Evolutionary conservation across 2,113 vertebrate species (phyloP).

Genomic region (Onychostoma macrolepis): DNA sequence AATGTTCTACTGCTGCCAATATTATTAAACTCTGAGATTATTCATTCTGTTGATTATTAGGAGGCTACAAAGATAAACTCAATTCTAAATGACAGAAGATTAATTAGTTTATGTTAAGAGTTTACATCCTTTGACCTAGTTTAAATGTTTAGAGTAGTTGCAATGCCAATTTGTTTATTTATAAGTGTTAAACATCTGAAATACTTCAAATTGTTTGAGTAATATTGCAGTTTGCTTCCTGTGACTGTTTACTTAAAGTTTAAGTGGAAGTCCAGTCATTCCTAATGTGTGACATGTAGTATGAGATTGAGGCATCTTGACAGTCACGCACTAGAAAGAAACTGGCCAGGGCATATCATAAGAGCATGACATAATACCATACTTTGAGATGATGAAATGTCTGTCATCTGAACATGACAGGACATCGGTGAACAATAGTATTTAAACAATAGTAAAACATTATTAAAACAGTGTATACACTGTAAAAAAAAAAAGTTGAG

Average conservation of each 20-base stretch:
- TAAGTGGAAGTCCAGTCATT: constrained; percentile 11
- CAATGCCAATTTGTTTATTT: not conserved
- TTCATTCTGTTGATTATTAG: not conserved
- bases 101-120: not conserved
- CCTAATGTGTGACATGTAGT: not conserved
- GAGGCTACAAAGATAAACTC: not conserved
- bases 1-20: not conserved
- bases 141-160: not conserved
- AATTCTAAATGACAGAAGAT: not conserved
- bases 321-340: not conserved
- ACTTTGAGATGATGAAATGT: not conserved
- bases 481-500: no score
- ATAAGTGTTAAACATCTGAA: not conserved
- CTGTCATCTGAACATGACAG: not conserved
- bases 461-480: no score
- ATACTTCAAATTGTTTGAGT: not conserved
- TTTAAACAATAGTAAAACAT: no score
- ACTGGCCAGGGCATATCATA: not conserved
- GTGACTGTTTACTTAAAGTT: not conserved
- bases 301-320: not conserved
- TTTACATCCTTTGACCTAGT: not conserved
- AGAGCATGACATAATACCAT: not conserved
- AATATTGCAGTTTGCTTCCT: constrained; percentile 4
- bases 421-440: not conserved
- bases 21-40: no score